Percentiles rank a stretch among this genome's conserved stretches.
These are phyloP conservation scores for Drosophila pallidifrons DNA, from an alignment of 1,140 invertebrate species.

Conservation along the genomic window DNA sequence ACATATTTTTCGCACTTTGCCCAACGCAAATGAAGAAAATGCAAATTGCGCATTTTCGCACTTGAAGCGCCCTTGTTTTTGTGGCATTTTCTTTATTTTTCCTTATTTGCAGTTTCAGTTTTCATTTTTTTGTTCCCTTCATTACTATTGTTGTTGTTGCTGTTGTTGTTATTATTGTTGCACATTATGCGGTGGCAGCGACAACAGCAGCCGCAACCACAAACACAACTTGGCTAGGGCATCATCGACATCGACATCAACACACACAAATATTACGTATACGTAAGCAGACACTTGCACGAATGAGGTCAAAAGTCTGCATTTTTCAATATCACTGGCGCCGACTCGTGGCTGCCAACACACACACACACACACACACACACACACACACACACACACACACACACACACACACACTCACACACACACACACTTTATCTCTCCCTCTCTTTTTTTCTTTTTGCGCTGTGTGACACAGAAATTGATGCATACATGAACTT, in stretches of 20 bases:
- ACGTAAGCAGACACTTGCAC: constrained; percentile 24
- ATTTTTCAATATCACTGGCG: constrained; percentile 57
- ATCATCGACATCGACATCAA: constrained; percentile 13
- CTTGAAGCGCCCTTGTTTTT: constrained; percentile 10
- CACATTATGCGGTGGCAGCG: constrained; percentile 48
- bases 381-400: constrained; percentile 18
- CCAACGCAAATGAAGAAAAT: constrained; percentile 49
- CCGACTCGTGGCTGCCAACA: constrained; percentile 47
- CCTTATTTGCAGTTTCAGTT: constrained; percentile 16
- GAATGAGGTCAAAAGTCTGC: constrained; percentile 55
- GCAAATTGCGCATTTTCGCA: constrained; percentile 50
- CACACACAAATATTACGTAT: constrained; percentile 22
- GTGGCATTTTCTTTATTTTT: constrained; percentile 3
- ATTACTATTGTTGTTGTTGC: not conserved
- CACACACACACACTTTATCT: constrained; percentile 8
- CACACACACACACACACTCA: constrained; percentile 27
- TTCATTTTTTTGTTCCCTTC: constrained; percentile 1
- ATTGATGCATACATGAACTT: constrained; percentile 45
- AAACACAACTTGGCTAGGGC: constrained; percentile 19
- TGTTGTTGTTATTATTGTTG: constrained; percentile 26
- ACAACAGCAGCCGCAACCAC: constrained; percentile 25
- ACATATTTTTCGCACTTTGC: constrained; percentile 41
- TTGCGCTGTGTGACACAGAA: constrained; percentile 1
- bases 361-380: constrained; percentile 20
- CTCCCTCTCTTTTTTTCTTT: too few relatives aligned